Evolutionary conservation across 2,113 vertebrate genomes (phyloP), one percentile per base, ranked within the genome.

Genomic region (Phaetusa simplex): DNA sequence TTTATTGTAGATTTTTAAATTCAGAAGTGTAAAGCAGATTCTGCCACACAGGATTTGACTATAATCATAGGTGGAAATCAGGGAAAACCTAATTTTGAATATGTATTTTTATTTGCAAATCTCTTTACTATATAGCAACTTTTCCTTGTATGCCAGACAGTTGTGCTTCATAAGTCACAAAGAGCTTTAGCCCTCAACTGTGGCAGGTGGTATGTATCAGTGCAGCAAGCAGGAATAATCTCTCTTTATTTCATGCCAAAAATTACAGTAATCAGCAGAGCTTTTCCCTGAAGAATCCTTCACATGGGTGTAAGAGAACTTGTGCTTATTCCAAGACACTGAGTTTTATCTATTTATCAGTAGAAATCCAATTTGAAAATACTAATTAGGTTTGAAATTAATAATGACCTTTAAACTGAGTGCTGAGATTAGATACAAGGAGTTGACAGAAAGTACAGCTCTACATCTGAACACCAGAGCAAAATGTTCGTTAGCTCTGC

Each of bases 361-460:
- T 73, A 80, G 53, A 88, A 92, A 95, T 77, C 40, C 49, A 49
- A 21, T 80, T 85, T 80, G 16, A 88, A 90, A 82, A 55, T 92
- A 21, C 34, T 92, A 59, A 95, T 90, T 88, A 86, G 74, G 88
- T 93, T 82, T 90, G 24, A 93, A 93, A 93, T 58, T 8, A 88
- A 32, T 71, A 66, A 49, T 88, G 67, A 83, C 79, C 80, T 93
- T 95, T 88, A 90, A 32, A 64, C 55, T 86, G 67, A 77, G 49
- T 69, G 40, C 62, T 97, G 30, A 83, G 62, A 61, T 92, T 38
- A 85, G 49, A 65, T 86, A 1, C n/a, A 83, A 86, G 82, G 82
- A 95, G 36, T 76, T 40, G 72, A 56, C 34, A 79, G 61, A 56
- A 81, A 71, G 47, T 45, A 79, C n/a, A 76, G 9, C 43, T 88